A percentile compares a stretch with the other conserved stretches of the same genome.
Evolutionary conservation across 2,888 invertebrate genomes (phyloP).

Genomic region (Ypsolopha sequella): DNA sequence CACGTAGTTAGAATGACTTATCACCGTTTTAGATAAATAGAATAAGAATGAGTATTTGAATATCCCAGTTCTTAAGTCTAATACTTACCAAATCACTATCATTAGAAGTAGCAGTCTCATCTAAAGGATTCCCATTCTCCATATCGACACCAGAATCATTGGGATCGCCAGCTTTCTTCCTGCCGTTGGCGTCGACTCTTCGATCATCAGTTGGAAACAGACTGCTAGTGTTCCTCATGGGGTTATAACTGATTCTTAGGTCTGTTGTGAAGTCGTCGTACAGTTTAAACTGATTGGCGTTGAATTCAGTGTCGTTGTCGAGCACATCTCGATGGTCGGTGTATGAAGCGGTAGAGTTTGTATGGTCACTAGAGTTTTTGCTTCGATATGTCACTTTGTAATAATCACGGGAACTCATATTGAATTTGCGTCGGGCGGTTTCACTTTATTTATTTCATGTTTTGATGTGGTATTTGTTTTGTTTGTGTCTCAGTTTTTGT

Average conservation of each 20-base stretch:
- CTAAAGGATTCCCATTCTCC: constrained; percentile 56
- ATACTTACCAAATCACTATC: constrained; percentile 61
- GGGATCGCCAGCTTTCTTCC: constrained; percentile 38
- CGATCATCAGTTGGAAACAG: constrained; percentile 29
- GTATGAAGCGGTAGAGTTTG: constrained; percentile 11
- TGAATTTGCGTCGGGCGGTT: constrained; percentile 10
- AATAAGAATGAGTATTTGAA: too few species aligned
- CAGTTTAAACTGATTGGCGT: constrained; percentile 61
- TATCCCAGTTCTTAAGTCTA: neutral
- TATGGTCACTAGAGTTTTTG: constrained; percentile 29
- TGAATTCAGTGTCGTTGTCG: constrained; percentile 61
- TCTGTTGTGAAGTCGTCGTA: constrained; percentile 63
- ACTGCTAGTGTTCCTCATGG: constrained; percentile 28
- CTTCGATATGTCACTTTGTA: constrained; percentile 50
- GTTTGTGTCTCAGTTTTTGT: neutral
- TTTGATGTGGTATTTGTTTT: neutral
- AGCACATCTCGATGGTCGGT: constrained; percentile 37
- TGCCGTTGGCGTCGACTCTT: constrained; percentile 19
- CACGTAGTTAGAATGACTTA: too few species aligned
- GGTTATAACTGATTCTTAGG: constrained; percentile 48
- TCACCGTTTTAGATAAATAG: too few species aligned
- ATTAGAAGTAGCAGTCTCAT: constrained; percentile 40
- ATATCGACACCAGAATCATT: constrained; percentile 62
- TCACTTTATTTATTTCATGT: neutral
- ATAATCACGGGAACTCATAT: constrained; percentile 54